Evolutionary conservation across 1,140 invertebrate species (phyloP).

Genomic region (Drosophila miranda): DNA sequence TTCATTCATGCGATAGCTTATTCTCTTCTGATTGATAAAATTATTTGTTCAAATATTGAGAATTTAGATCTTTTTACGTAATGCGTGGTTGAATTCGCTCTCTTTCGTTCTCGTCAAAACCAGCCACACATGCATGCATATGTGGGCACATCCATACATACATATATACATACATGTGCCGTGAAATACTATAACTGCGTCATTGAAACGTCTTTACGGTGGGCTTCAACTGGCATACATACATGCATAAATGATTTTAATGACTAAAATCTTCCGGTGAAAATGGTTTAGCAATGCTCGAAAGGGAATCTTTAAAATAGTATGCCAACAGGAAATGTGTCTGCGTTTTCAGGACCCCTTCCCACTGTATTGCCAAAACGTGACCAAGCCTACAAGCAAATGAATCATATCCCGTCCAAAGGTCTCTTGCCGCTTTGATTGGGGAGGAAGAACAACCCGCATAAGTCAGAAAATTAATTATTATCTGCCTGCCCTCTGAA

Average conservation of each 20-base stretch:
- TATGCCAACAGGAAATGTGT: too few relatives aligned
- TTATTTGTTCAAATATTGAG: slow-evolving; percentile 12
- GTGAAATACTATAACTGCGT: slow-evolving; percentile 36
- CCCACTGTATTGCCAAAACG: too few relatives aligned
- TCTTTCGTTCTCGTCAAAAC: slow-evolving; percentile 16
- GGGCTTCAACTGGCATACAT: neutral
- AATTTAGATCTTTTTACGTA: slow-evolving; percentile 34
- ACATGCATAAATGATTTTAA: too few relatives aligned
- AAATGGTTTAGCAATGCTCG: too few relatives aligned
- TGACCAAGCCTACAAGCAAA: too few relatives aligned
- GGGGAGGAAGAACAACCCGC: too few relatives aligned
- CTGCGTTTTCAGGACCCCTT: too few relatives aligned
- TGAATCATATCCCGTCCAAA: too few relatives aligned
- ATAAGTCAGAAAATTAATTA: neutral
- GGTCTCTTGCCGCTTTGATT: too few relatives aligned
- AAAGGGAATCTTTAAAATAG: too few relatives aligned
- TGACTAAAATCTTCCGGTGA: too few relatives aligned
- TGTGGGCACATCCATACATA: slow-evolving; percentile 8
- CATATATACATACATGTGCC: slow-evolving; percentile 15
- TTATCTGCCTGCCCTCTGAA: neutral
- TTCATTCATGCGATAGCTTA: slow-evolving; percentile 11
- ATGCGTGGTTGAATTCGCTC: slow-evolving; percentile 37
- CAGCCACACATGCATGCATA: slow-evolving; percentile 9
- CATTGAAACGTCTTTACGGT: slow-evolving; percentile 38
- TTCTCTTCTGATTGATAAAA: slow-evolving; percentile 20